phyloP scores from a whole-genome alignment of 2,113 vertebrate species.

The Indri indri region DNA sequence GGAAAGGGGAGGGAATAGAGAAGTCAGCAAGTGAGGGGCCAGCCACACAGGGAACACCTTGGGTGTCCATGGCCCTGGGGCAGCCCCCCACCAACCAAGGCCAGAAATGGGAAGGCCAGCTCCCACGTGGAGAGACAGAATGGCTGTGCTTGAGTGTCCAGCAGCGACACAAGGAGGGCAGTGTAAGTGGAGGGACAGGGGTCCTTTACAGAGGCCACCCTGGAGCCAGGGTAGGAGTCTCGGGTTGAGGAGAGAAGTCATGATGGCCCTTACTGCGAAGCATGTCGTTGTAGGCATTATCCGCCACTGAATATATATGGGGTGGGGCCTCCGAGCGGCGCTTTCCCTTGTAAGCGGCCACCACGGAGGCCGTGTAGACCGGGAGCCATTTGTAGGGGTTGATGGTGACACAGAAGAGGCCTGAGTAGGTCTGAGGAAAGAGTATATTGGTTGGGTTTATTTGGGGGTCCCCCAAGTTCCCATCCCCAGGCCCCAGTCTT shows the following conservation, averaged over 20 bases:
- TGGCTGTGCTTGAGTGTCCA: neutral
- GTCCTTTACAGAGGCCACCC: neutral
- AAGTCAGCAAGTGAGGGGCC: neutral
- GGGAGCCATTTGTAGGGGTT: slow-evolving; percentile 98
- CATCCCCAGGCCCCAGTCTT: neutral
- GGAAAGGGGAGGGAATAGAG: slow-evolving; percentile 53
- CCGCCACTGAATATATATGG: slow-evolving; percentile 94
- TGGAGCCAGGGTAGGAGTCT: neutral
- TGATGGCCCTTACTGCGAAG: slow-evolving; percentile 89
- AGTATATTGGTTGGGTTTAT: neutral
- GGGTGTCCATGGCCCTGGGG: neutral
- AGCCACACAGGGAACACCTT: neutral
- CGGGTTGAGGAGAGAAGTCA: neutral
- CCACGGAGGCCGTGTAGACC: slow-evolving; percentile 90
- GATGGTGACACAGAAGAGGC: slow-evolving; percentile 96
- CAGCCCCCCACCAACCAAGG: neutral
- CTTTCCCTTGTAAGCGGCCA: slow-evolving; percentile 94
- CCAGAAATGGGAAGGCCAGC: neutral
- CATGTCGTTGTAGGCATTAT: slow-evolving; percentile 96
- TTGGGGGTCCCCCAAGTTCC: neutral
- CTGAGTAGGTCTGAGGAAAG: slow-evolving; percentile 92
- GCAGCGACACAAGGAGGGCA: neutral
- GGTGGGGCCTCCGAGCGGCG: slow-evolving; percentile 91
- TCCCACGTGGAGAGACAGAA: neutral
- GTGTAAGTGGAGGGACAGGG: neutral